These are phyloP conservation scores for Solenopsis fugax DNA, from an alignment of 1,140 invertebrate species.

Conservation along the genomic window DNA sequence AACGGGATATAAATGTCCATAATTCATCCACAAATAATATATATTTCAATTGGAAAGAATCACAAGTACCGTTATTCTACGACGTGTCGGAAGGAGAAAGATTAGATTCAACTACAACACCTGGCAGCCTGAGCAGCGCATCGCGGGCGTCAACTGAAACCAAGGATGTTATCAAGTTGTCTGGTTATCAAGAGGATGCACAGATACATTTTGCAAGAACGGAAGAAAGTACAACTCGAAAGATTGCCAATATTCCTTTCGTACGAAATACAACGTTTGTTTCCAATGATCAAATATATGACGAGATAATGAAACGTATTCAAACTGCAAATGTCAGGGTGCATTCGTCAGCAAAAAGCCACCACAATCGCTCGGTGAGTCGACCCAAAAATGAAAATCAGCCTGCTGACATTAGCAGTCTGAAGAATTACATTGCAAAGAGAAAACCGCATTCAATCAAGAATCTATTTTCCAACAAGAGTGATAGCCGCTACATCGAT, in stretches of 20 bases:
- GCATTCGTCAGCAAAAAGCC: constrained; percentile 42
- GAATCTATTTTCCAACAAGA: not conserved
- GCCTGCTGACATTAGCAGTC: constrained; percentile 1
- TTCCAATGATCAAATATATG: constrained; percentile 67
- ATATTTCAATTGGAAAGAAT: not conserved
- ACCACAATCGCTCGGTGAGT: not conserved
- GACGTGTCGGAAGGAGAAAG: not conserved
- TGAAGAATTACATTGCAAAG: not conserved
- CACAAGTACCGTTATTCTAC: constrained; percentile 11
- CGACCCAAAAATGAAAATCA: constrained; percentile 13
- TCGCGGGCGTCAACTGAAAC: not conserved
- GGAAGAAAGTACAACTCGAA: not conserved
- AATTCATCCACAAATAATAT: not conserved
- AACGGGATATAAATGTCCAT: not conserved
- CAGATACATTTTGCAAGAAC: not conserved
- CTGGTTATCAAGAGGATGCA: not conserved
- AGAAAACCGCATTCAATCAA: constrained; percentile 22
- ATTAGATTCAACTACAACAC: not conserved
- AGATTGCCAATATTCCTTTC: not conserved
- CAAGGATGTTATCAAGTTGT: not conserved
- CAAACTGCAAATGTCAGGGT: constrained; percentile 31
- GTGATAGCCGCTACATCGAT: not conserved
- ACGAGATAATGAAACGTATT: constrained; percentile 71
- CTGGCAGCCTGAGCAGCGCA: not conserved
- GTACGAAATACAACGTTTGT: not conserved